Evolutionary conservation across 2,113 vertebrate species (phyloP).

Genomic region (Cnemophilus loriae): DNA sequence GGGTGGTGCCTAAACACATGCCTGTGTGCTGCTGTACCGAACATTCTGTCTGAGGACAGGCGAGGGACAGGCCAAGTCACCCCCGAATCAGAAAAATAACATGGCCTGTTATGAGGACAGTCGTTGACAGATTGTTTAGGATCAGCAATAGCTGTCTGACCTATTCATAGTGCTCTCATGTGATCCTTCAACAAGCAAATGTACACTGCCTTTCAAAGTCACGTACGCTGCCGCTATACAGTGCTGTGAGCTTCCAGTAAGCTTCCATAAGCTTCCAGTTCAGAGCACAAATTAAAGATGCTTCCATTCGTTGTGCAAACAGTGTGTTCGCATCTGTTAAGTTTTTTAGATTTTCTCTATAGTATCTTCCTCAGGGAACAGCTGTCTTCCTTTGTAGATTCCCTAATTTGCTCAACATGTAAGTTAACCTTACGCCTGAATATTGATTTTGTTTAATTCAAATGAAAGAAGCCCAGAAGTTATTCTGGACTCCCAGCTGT

Average conservation of each 20-base stretch:
- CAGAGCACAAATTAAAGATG: neutral
- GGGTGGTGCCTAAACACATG: neutral
- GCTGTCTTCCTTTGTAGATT: neutral
- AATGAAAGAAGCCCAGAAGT: slow-evolving; percentile 64
- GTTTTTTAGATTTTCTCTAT: neutral
- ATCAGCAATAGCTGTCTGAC: slow-evolving; percentile 38
- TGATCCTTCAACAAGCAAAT: neutral
- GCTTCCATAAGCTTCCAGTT: neutral
- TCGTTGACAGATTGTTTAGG: slow-evolving; percentile 13
- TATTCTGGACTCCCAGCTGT: slow-evolving; percentile 64
- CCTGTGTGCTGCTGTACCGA: fast-evolving
- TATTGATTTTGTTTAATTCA: slow-evolving; percentile 60
- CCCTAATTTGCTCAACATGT: neutral
- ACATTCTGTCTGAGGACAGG: neutral
- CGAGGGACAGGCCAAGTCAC: neutral
- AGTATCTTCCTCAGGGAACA: neutral
- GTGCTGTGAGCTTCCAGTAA: neutral
- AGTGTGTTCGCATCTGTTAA: neutral
- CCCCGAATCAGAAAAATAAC: neutral
- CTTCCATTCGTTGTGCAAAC: fast-evolving
- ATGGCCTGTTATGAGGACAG: neutral
- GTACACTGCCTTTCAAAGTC: slow-evolving; percentile 29
- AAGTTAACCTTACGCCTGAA: slow-evolving; percentile 49
- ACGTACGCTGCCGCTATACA: neutral
- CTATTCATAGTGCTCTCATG: slow-evolving; percentile 48